phyloP scores from a whole-genome alignment of 2,888 invertebrate genomes.

The Ophion ellenae region DNA sequence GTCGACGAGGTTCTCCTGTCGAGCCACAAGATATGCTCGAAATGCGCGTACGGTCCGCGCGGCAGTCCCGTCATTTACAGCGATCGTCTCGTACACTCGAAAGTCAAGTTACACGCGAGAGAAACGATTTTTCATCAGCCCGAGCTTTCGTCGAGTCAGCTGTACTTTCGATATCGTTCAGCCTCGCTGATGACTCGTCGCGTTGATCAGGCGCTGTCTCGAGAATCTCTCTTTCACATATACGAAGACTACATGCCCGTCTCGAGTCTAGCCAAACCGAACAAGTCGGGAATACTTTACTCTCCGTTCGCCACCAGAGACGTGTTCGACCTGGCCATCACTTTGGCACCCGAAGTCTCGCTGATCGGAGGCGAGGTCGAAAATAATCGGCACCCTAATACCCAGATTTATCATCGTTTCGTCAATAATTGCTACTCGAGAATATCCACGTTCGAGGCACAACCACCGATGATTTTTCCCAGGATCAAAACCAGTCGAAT shows the following conservation, averaged over 20 bases:
- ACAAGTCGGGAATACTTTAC: slow-evolving; percentile 76
- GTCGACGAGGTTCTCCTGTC: slow-evolving; percentile 57
- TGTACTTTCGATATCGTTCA: slow-evolving; percentile 69
- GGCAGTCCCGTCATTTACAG: slow-evolving; percentile 78
- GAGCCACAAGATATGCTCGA: slow-evolving; percentile 72
- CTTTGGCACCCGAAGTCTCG: slow-evolving; percentile 71
- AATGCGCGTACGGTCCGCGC: slow-evolving; percentile 70
- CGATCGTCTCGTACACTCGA: slow-evolving; percentile 77
- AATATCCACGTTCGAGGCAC: slow-evolving; percentile 70
- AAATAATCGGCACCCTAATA: slow-evolving; percentile 64
- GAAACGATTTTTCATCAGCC: slow-evolving; percentile 73
- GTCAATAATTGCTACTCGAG: slow-evolving; percentile 71
- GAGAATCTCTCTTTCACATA: slow-evolving; percentile 11
- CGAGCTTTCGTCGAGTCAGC: slow-evolving; percentile 56
- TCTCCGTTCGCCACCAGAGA: slow-evolving; percentile 64
- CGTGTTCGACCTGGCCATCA: slow-evolving; percentile 70
- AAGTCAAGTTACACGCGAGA: slow-evolving; percentile 71
- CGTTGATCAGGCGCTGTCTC: not conserved
- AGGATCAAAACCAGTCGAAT: slow-evolving; percentile 59
- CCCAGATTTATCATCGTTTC: slow-evolving; percentile 74
- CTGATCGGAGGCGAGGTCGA: slow-evolving; percentile 60
- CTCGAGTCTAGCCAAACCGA: slow-evolving; percentile 73
- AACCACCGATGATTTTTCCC: slow-evolving; percentile 71
- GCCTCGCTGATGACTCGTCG: not conserved
- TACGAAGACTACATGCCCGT: slow-evolving; percentile 76